phyloP scores from a whole-genome alignment of 2,888 invertebrate genomes.

The Eupithecia subfuscata region DNA sequence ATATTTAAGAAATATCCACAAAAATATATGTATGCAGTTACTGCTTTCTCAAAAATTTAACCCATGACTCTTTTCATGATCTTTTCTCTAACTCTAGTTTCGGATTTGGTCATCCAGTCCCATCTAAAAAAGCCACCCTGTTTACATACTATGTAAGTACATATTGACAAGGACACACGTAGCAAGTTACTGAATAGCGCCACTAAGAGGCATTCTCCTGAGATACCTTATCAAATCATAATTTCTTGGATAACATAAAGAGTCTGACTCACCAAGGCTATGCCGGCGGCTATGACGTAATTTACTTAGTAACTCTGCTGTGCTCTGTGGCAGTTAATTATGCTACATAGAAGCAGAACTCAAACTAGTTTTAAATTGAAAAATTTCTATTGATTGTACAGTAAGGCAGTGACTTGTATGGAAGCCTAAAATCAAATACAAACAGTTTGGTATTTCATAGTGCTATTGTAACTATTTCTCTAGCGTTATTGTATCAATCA shows the following conservation, averaged over 20 bases:
- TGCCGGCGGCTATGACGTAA: constrained; percentile 39
- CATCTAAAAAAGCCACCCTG: too few relatives aligned
- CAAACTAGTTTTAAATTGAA: not conserved
- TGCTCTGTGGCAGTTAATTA: not conserved
- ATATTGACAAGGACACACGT: not conserved
- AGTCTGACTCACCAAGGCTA: constrained; percentile 44
- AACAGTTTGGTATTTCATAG: not conserved
- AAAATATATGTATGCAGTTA: too few relatives aligned
- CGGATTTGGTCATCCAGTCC: too few relatives aligned
- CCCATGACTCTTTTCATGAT: too few relatives aligned
- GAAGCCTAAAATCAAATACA: not conserved
- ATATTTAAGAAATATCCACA: too few relatives aligned
- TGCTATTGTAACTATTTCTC: not conserved
- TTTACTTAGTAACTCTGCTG: constrained; percentile 13
- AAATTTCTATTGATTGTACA: not conserved
- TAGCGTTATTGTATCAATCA: not conserved
- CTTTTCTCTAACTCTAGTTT: too few relatives aligned
- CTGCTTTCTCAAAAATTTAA: too few relatives aligned
- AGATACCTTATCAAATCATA: constrained; percentile 40
- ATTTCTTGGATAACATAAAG: constrained; percentile 40
- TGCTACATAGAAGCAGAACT: constrained; percentile 19
- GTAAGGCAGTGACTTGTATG: not conserved
- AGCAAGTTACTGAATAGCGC: not conserved
- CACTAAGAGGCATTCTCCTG: not conserved
- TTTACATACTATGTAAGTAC: not conserved